Conservation (phyloP, 2,113 vertebrate species). For the Micronisus gabar region DNA sequence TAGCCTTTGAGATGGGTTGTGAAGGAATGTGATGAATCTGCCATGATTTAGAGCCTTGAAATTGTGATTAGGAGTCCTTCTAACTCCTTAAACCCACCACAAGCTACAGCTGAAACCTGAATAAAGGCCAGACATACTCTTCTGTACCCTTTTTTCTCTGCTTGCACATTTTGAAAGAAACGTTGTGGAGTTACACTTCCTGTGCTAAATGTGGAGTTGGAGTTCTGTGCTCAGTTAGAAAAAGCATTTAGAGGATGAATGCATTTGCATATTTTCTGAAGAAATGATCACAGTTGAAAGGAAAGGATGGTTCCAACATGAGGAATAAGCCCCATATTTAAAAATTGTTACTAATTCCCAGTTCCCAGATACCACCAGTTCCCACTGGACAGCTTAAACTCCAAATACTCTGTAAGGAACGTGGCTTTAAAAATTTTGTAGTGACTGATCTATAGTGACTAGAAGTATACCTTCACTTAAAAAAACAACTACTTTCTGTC, state of each 20-base stretch:
- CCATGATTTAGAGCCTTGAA: neutral
- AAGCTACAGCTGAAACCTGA: neutral
- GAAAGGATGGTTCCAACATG: neutral
- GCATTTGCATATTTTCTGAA: constrained; percentile 56
- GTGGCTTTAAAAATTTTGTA: neutral
- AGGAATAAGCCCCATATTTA: neutral
- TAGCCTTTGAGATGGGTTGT: neutral
- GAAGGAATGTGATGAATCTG: neutral
- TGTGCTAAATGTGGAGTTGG: constrained; percentile 51
- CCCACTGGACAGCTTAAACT: neutral
- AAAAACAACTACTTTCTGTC: neutral
- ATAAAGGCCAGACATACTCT: neutral
- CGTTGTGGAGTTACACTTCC: constrained; percentile 40
- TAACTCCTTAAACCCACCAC: neutral
- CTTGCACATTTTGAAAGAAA: constrained; percentile 16
- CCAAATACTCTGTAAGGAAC: neutral
- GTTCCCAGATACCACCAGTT: neutral
- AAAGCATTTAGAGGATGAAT: constrained; percentile 41
- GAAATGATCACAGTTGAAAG: constrained; percentile 19
- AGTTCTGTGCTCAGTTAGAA: constrained; percentile 36
- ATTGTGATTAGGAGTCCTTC: neutral
- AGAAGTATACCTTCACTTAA: neutral
- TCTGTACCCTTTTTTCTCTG: constrained; percentile 15
- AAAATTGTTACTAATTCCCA: neutral
- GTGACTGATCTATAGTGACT: neutral